Base-by-base conservation (phyloP, 1,140 invertebrate genomes). In the Drosophila tsacasi region DNA sequence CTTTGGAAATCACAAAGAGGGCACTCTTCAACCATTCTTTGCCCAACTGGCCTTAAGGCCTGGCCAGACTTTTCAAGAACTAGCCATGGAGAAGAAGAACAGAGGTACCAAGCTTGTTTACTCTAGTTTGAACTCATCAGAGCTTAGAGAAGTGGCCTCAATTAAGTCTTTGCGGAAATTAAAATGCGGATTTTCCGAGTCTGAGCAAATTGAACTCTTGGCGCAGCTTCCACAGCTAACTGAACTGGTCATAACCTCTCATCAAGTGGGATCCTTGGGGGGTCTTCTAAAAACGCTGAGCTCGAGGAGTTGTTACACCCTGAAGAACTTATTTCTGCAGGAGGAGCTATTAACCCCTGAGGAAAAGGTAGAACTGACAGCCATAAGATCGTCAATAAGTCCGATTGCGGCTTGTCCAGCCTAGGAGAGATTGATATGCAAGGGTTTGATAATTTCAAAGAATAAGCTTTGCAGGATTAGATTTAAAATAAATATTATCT, bases 61-160 rank as follows among this genome's bases (percentile, higher is more conserved):
- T n/a, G 12, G 7, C 0, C 17, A 13, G 9, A n/a, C 40, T 27
- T 30, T 66, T 35, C 7, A 25, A 19, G 54, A 66, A 35, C 13
- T 66, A 8, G 25, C 39, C 19, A 46, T 66, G 27, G 63, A 46
- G 27, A 54, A 15, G 13, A 10, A 27, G n/a, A 17, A 35, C 7
- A 12, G n/a, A 35, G 40, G 27, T 10, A 6, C n/a, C 13, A 19
- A 60, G 25, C 15, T 19, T 17, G 32, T 15, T 9, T 8, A n/a
- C 8, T 6, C 19, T 15, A 21, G 3, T 21, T 35, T 54, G 2
- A 63, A 8, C 32, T 23, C 54, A 23, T 10, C 13, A 0, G 64
- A 66, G n/a, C 12, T 60, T 3, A 60, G 15, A 5, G 55, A 60
- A 37, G 55, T 60, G 12, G 23, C 64, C 10, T 15, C 64, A 2